Percentiles rank a stretch among this genome's conserved stretches.
phyloP scores from a whole-genome alignment of 2,888 invertebrate genomes.

The Anodontia alba region DNA sequence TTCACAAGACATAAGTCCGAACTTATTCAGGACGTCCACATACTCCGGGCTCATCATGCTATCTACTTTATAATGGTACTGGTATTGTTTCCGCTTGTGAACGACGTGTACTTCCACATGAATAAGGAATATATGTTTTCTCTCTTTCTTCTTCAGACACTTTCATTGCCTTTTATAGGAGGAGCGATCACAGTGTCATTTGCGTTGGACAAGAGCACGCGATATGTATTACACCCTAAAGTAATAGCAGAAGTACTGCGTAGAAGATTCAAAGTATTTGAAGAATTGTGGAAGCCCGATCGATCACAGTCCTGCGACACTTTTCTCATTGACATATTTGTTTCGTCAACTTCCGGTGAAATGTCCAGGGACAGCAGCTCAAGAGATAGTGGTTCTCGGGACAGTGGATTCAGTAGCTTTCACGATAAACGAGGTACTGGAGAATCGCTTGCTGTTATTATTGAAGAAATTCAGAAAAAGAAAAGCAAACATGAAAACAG shows the following conservation, averaged over 20 bases:
- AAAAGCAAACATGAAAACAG: too few species aligned
- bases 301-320: neutral
- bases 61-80: neutral
- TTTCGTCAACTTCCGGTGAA: neutral
- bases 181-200: neutral
- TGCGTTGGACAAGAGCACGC: neutral
- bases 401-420: too few species aligned
- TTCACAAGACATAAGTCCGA: neutral
- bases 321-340: neutral
- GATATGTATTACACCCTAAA: constrained; percentile 1
- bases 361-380: neutral
- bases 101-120: neutral
- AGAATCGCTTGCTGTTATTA: too few species aligned
- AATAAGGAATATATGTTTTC: neutral
- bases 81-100: neutral
- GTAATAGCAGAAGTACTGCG: neutral
- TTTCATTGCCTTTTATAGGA: neutral
- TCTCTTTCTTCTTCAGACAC: neutral
- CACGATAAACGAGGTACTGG: too few species aligned
- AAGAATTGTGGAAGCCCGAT: neutral
- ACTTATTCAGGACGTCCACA: constrained; percentile 1
- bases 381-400: too few species aligned
- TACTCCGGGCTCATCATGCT: neutral
- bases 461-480: too few species aligned
- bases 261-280: neutral